Conservation (phyloP, 2,888 invertebrate species). For the Eupithecia inturbata region DNA sequence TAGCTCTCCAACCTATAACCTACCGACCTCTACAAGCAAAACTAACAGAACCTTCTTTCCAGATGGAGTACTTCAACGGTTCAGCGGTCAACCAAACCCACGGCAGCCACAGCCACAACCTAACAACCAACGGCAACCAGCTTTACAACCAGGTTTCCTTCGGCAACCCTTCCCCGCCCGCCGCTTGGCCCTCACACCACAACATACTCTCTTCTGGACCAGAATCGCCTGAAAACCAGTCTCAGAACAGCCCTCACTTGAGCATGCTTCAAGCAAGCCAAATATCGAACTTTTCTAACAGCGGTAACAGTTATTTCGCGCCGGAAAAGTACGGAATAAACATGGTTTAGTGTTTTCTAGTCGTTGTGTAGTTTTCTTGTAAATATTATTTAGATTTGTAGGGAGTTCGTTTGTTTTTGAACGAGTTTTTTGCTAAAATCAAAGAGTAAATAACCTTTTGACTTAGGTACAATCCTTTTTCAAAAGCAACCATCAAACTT, state of each 20-base stretch:
- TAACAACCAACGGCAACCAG: constrained; percentile 77
- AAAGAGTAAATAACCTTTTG: not conserved
- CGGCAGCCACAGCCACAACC: constrained; percentile 74
- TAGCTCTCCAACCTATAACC: not conserved
- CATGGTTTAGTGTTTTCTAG: constrained; percentile 81
- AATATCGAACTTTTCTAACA: constrained; percentile 81
- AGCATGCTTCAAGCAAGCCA: constrained; percentile 81
- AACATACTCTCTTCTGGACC: constrained; percentile 76
- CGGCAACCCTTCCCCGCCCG: constrained; percentile 78
- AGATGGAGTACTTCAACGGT: constrained; percentile 84
- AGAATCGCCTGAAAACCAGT: constrained; percentile 77
- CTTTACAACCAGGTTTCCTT: constrained; percentile 82
- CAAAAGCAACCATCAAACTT: not conserved
- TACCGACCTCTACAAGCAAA: not conserved
- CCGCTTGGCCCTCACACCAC: constrained; percentile 78
- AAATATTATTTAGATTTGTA: constrained; percentile 43
- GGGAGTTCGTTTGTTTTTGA: constrained; percentile 43
- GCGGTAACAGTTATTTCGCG: constrained; percentile 80
- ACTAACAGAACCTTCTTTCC: constrained; percentile 43
- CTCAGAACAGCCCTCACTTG: constrained; percentile 75
- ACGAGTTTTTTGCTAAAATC: constrained; percentile 20
- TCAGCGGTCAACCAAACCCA: constrained; percentile 77
- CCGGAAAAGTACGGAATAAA: constrained; percentile 82
- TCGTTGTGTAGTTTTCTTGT: constrained; percentile 60
- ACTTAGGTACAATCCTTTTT: not conserved